Conservation (phyloP, 2,797 vertebrate genomes). For the Euphonia xanthogaster region DNA sequence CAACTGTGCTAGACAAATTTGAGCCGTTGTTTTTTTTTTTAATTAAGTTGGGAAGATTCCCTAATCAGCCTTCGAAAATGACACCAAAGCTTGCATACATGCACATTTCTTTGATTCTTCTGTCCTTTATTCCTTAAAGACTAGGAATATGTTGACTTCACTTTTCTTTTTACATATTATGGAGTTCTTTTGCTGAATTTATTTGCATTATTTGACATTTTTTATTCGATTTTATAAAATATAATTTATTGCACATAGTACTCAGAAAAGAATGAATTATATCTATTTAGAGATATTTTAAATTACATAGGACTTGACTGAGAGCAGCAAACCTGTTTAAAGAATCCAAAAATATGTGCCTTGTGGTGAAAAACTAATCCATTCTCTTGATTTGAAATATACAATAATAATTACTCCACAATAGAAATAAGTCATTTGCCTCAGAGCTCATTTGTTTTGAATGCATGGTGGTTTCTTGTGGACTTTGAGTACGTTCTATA, state of each 20-base stretch:
- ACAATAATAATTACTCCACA: neutral
- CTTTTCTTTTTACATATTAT: neutral
- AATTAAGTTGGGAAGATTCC: neutral
- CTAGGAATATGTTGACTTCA: neutral
- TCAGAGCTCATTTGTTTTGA: constrained; percentile 17
- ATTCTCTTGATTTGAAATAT: neutral
- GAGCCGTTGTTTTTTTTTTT: neutral
- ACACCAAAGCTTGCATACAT: neutral
- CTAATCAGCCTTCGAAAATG: neutral
- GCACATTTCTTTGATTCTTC: neutral
- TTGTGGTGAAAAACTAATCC: neutral
- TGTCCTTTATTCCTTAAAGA: neutral
- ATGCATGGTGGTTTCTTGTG: neutral
- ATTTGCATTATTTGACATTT: neutral
- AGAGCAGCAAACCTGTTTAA: neutral
- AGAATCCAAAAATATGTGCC: neutral
- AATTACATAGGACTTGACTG: neutral
- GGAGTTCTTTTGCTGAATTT: neutral
- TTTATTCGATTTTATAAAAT: neutral
- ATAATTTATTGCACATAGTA: neutral
- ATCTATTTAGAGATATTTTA: neutral
- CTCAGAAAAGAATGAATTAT: neutral
- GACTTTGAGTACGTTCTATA: constrained; percentile 1
- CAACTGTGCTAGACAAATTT: neutral
- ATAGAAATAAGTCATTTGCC: neutral